phyloP scores from a whole-genome alignment of 2,113 vertebrate species.

The Crotalus helleri region DNA sequence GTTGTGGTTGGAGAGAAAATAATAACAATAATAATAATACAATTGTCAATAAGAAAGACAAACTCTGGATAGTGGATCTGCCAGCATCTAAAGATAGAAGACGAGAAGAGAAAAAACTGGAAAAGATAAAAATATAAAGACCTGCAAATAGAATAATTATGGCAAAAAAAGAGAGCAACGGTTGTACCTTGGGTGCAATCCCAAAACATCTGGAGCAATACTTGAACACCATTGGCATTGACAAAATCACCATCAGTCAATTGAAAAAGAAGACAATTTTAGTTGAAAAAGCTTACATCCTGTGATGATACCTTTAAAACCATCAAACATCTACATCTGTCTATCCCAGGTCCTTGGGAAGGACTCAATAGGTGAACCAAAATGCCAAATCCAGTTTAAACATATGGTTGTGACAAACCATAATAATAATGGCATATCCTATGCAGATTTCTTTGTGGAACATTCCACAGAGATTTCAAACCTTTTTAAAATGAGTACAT shows the following conservation, averaged over 20 bases:
- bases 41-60: neutral
- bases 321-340: neutral
- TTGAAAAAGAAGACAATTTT: neutral
- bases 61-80: neutral
- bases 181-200: neutral
- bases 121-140: neutral
- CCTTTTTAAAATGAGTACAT: neutral
- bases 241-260: neutral
- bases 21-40: neutral
- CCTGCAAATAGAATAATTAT: neutral
- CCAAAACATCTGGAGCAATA: neutral
- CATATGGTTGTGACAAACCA: neutral
- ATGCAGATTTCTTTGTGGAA: neutral
- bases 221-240: neutral
- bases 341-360: neutral
- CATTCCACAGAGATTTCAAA: neutral
- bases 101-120: neutral
- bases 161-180: neutral
- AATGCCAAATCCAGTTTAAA: neutral
- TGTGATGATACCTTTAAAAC: neutral
- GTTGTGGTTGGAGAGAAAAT: neutral
- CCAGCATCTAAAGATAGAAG: neutral
- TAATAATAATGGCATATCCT: neutral
- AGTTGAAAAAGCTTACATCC: neutral
- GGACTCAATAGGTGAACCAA: neutral